Percentiles rank a stretch among this genome's conserved stretches.
These are phyloP conservation scores for Chouioia cunea DNA, from an alignment of 2,888 invertebrate species.

Conservation along the genomic window DNA sequence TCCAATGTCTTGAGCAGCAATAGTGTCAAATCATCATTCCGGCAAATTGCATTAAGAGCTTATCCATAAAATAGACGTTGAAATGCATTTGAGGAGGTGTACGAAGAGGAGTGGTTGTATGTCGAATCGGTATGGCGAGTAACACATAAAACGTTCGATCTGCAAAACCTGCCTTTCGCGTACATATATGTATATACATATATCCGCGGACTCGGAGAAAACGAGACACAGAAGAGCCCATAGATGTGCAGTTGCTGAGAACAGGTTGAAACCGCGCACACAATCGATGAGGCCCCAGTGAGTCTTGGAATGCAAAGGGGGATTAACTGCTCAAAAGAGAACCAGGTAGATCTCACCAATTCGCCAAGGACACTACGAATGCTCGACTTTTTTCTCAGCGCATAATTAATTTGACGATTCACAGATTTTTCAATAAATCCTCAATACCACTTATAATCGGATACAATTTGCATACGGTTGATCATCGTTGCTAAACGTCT, in stretches of 20 bases:
- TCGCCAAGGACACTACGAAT: too few relatives aligned
- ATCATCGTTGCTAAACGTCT: too few relatives aligned
- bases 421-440: too few relatives aligned
- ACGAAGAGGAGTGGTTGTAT: too few relatives aligned
- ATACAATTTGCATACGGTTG: too few relatives aligned
- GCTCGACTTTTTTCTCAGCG: too few relatives aligned
- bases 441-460: too few relatives aligned
- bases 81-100: background rate
- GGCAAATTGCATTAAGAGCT: background rate
- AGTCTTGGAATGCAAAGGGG: conserved; percentile 17
- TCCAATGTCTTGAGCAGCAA: background rate
- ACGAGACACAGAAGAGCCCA: background rate
- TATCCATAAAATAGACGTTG: conserved; percentile 7
- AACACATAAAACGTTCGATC: conserved; percentile 20
- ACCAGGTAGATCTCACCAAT: too few relatives aligned
- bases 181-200: too few relatives aligned
- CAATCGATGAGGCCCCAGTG: conserved; percentile 25
- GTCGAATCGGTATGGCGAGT: conserved; percentile 13
- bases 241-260: conserved; percentile 10
- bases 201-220: conserved; percentile 3
- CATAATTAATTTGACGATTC: too few relatives aligned
- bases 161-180: background rate
- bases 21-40: background rate
- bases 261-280: conserved; percentile 39
- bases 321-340: conserved; percentile 42